Conservation (phyloP, 2,113 vertebrate genomes). For the Burhinus bistriatus region DNA sequence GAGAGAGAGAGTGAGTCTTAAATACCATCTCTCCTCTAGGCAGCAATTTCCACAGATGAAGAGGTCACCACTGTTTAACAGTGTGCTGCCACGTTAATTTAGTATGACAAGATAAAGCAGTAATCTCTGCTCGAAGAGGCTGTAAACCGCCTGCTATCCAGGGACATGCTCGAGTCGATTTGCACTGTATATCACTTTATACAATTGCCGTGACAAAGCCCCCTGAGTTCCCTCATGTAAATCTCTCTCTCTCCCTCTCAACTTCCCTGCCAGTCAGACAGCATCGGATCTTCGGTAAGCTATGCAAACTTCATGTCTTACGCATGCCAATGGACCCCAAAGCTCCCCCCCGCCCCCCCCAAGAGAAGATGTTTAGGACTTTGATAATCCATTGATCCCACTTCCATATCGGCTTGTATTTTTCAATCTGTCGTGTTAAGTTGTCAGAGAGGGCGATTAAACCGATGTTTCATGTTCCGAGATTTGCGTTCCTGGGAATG, state of each 20-base stretch:
- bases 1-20: constrained; percentile 45
- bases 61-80: constrained; percentile 89
- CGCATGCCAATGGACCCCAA: constrained; percentile 67
- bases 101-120: constrained; percentile 97
- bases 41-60: constrained; percentile 86
- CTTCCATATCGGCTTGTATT: constrained; percentile 78
- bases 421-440: constrained; percentile 79
- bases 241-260: constrained; percentile 76
- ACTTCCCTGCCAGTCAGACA: constrained; percentile 76
- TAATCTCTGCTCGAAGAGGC: constrained; percentile 84
- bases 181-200: constrained; percentile 86
- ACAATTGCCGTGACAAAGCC: constrained; percentile 89
- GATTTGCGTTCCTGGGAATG: constrained; percentile 75
- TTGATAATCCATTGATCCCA: constrained; percentile 86
- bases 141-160: constrained; percentile 79
- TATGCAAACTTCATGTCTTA: constrained; percentile 71
- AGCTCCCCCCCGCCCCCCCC: constrained; percentile 44
- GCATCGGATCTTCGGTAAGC: constrained; percentile 70
- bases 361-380: constrained; percentile 77
- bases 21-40: constrained; percentile 74
- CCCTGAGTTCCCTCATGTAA: constrained; percentile 79
- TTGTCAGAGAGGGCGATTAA: constrained; percentile 80
- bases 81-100: constrained; percentile 87
- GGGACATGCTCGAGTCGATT: constrained; percentile 82
- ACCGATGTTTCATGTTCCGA: constrained; percentile 75